Evolutionary conservation across 2,797 vertebrate species (phyloP), one percentile per base, ranked within the genome.

Genomic region (Scolopax bukidnonensis): DNA sequence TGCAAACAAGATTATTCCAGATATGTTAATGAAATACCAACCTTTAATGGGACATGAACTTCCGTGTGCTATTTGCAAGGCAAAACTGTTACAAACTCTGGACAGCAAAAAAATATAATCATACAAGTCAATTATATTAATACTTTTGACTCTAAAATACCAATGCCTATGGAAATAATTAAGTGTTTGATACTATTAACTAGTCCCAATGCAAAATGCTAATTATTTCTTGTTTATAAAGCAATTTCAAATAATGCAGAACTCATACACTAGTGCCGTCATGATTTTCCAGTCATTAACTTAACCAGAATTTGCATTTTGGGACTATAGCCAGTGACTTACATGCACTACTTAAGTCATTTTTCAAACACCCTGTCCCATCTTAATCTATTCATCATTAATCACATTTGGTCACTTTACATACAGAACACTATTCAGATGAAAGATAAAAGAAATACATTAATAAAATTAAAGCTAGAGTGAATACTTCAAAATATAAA

Each of bases 321-420:
- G 97, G 98, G 97, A 98, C 96, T 97, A 96, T 87, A 97, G 98
- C 98, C 98, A 98, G 97, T 98, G 98, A 98, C 97, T 98, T 98
- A 97, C 98, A 98, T 96, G 95, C 92, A 94, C 96, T 97, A 97
- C 98, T 98, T 97, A 98, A 98, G 98, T 97, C 97, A 98, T 98
- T 98, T 98, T 98, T 98, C 98, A 98, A 98, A 97, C 95, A 97
- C 98, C 97, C 97, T 98, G 97, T 98, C 97, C 97, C 95, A 96
- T 98, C 97, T 97, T 98, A 97, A 98, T 98, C 98, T 98, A 97
- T 97, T 98, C 98, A 98, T 98, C 98, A 98, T 98, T 98, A 98
- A 98, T 98, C 98, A 98, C 97, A 96, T 98, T 97, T 98, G 98
- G 97, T 98, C 98, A 98, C 97, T 98, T 98, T 98, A 98, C 98